Percentiles rank a stretch among this genome's conserved stretches.
Conservation (phyloP, 2,888 invertebrate genomes). For the Tanytarsus gracilentus region DNA sequence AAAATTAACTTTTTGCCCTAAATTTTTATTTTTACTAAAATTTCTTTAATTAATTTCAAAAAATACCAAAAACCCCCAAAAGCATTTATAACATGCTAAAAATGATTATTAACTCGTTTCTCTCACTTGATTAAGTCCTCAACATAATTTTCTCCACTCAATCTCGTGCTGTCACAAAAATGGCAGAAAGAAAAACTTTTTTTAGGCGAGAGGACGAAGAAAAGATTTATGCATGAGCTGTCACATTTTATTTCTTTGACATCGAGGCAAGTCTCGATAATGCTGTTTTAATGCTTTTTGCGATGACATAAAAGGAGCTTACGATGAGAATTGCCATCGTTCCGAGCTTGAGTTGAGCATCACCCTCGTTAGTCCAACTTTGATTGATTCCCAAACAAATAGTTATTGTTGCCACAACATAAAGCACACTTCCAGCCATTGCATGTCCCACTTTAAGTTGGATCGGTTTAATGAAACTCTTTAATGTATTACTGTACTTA, state of each 20-base stretch:
- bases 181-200: not conserved
- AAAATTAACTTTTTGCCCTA: too few relatives aligned
- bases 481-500: not conserved
- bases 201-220: not conserved
- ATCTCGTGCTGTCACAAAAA: not conserved
- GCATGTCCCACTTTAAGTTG: not conserved
- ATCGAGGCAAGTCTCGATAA: not conserved
- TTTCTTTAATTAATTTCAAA: too few relatives aligned
- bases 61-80: not conserved
- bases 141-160: not conserved
- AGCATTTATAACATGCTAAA: not conserved
- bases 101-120: not conserved
- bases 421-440: not conserved
- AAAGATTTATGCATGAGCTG: conserved; percentile 2
- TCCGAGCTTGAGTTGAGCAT: not conserved
- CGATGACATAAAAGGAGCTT: not conserved
- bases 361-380: not conserved
- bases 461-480: not conserved
- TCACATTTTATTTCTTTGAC: not conserved
- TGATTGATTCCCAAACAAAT: not conserved
- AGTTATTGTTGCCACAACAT: not conserved
- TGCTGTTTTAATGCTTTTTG: not conserved
- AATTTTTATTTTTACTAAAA: too few relatives aligned
- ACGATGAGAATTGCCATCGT: not conserved
- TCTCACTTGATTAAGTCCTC: too few relatives aligned